phyloP scores from a whole-genome alignment of 92 coral and sea anemone species.

The Metridium senile region DNA sequence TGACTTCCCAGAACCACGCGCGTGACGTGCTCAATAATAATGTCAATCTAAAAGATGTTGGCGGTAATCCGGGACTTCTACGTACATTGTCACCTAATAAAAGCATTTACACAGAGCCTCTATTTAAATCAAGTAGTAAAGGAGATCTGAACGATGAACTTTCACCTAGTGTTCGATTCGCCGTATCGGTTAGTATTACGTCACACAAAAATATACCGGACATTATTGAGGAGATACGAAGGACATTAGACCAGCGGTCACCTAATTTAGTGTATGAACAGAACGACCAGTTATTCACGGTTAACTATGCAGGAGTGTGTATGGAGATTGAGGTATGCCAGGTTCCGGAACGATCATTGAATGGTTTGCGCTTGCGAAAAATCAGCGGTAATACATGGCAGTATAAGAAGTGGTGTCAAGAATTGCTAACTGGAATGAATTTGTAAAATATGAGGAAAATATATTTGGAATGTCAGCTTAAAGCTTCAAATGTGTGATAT shows the following conservation, averaged over 20 bases:
- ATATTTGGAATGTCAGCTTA: not conserved
- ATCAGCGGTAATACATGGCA: constrained; percentile 97
- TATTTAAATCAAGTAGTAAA: constrained; percentile 68
- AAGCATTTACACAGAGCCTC: constrained; percentile 68
- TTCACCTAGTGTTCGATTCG: constrained; percentile 74
- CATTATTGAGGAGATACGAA: constrained; percentile 82
- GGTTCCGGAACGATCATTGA: constrained; percentile 69
- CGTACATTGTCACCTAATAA: constrained; percentile 89
- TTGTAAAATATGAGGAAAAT: constrained; percentile 39
- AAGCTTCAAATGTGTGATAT: no score
- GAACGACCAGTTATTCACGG: constrained; percentile 81
- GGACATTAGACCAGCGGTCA: constrained; percentile 87
- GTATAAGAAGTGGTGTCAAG: constrained; percentile 92
- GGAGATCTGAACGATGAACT: constrained; percentile 72
- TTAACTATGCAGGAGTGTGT: constrained; percentile 85
- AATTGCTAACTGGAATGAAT: constrained; percentile 86
- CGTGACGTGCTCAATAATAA: constrained; percentile 92
- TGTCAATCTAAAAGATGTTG: constrained; percentile 79
- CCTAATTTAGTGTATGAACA: constrained; percentile 82
- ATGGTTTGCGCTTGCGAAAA: constrained; percentile 92
- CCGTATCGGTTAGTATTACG: constrained; percentile 83
- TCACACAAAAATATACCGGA: constrained; percentile 88
- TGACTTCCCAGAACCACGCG: constrained; percentile 71
- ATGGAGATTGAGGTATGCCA: constrained; percentile 96
- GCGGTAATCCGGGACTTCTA: constrained; percentile 54